Evolutionary conservation across 2,797 vertebrate species (phyloP), one percentile per base, ranked within the genome.

Genomic region (Peromyscus nudipes): DNA sequence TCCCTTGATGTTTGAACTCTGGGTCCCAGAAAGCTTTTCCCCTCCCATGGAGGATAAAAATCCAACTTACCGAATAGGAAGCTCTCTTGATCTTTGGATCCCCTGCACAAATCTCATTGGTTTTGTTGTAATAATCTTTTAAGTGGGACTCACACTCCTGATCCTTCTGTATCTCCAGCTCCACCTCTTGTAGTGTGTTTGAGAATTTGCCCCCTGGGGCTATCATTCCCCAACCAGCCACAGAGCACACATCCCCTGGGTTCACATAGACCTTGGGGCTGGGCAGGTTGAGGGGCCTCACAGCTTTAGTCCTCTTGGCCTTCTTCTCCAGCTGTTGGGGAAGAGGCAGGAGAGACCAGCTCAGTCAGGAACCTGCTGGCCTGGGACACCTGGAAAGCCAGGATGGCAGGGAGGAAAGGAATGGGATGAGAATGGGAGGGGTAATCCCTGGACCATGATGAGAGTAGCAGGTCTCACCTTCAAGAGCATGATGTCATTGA

Each of bases 181-280:
- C 0, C 6, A 94, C 96, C 25, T 97, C 98, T 31, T 62, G 96
- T 17, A 98, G 94, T 0, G 19, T 95, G 10, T 65, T 1, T 60
- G 96, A 0, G 0, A 0, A 6, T 2, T 0, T 0, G 1, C 6
- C 14, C 0, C 0, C 0, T 4, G 0, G 19, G 0, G 1, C 0
- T 0, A 8, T 0, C 9, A 0, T 0, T 0, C 97, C 97, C 98
- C 98, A 98, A 23, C 98, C 97, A 0, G 97, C 98, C 79, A 96
- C 96, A 4, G 5, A 71, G 29, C 98, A 98, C 3, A 1, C 10
- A n/a, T 79, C 4, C 46, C 93, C 95, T 1, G 96, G 96, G 7
- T 16, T 73, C 69, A 96, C 1, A 97, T 49, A 11, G 49, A 49
- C 17, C 55, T 29, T 46, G 27, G 0, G 27, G 0, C 21, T 34